phyloP scores from a whole-genome alignment of 2,113 vertebrate genomes.

The Tragelaphus imberbis region DNA sequence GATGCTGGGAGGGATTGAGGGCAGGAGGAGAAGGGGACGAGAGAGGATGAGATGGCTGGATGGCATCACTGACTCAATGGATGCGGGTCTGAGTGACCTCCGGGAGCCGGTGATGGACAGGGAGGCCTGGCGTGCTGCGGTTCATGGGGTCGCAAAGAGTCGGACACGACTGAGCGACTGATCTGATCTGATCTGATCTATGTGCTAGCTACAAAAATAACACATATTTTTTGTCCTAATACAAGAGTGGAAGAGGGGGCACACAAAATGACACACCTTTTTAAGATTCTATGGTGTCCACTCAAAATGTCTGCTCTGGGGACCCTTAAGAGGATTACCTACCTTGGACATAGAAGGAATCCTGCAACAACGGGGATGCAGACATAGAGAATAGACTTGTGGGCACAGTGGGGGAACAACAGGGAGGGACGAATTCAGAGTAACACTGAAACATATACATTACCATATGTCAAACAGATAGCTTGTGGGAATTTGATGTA shows the following conservation, averaged over 20 bases:
- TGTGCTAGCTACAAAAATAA: not conserved
- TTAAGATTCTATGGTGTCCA: not conserved
- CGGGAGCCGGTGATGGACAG: too few species aligned
- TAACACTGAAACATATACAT: not conserved
- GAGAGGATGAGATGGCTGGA: too few species aligned
- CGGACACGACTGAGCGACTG: too few species aligned
- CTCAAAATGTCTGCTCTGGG: not conserved
- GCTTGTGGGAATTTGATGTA: not conserved
- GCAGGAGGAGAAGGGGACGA: too few species aligned
- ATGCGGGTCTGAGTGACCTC: too few species aligned
- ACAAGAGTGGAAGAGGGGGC: not conserved
- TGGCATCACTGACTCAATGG: too few species aligned
- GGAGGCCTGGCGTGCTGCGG: too few species aligned
- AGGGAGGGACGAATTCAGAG: not conserved
- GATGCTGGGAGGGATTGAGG: too few species aligned
- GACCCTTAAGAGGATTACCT: not conserved
- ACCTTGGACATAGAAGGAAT: not conserved
- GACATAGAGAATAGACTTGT: not conserved
- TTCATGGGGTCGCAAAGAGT: too few species aligned
- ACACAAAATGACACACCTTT: not conserved
- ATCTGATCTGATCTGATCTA: too few species aligned
- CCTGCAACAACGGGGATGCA: not conserved
- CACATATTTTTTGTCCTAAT: not conserved
- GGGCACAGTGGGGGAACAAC: not conserved
- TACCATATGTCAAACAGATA: not conserved